phyloP scores from a whole-genome alignment of 2,113 vertebrate species.

The Clarias batrachus region DNA sequence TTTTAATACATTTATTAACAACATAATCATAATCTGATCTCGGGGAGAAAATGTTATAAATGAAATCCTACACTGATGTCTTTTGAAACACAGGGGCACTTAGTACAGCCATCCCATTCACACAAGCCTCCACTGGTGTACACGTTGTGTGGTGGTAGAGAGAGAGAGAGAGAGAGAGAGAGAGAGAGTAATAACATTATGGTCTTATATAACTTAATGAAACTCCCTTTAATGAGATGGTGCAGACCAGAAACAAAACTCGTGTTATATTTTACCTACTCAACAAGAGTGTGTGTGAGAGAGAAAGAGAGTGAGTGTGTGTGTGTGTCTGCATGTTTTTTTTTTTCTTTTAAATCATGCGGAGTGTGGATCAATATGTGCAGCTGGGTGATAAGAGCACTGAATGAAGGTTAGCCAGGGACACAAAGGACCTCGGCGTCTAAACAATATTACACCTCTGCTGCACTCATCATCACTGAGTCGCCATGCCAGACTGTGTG shows the following conservation, averaged over 20 bases:
- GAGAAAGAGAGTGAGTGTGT: background rate
- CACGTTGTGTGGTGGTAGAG: background rate
- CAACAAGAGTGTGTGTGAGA: background rate
- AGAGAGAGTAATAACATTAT: background rate
- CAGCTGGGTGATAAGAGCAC: constrained; percentile 23
- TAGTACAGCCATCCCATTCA: background rate
- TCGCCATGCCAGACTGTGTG: background rate
- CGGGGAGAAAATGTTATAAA: background rate
- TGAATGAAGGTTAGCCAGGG: constrained; percentile 22
- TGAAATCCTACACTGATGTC: background rate
- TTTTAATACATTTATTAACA: background rate
- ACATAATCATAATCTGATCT: background rate
- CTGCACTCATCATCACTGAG: constrained; percentile 1
- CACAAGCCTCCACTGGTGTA: background rate
- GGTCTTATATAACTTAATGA: constrained; percentile 40
- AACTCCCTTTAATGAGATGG: constrained; percentile 38
- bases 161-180: no score
- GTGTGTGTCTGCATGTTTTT: background rate
- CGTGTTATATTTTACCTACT: constrained; percentile 3
- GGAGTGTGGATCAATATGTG: background rate
- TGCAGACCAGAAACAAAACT: constrained; percentile 4
- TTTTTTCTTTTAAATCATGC: background rate
- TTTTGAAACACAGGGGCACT: background rate
- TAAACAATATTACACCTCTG: constrained; percentile 4
- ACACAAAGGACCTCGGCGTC: background rate